Percentiles rank a stretch among this genome's conserved stretches.
phyloP scores from a whole-genome alignment of 2,113 vertebrate genomes.

The Gobius niger region DNA sequence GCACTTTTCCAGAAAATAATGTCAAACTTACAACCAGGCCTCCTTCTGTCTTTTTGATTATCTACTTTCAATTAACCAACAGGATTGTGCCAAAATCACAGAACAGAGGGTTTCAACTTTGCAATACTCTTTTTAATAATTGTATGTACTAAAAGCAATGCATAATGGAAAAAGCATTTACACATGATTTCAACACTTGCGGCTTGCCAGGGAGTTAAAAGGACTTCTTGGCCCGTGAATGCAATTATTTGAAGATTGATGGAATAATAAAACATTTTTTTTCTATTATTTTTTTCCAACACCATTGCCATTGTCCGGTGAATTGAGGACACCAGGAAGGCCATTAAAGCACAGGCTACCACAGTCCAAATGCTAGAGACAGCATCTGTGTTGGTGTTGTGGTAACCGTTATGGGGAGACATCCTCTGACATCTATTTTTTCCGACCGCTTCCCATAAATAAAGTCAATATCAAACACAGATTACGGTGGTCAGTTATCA shows the following conservation, averaged over 20 bases:
- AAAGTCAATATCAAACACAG: constrained; percentile 45
- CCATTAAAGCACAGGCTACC: constrained; percentile 31
- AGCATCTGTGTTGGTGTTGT: constrained; percentile 65
- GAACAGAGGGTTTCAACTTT: constrained; percentile 58
- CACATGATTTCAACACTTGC: constrained; percentile 13
- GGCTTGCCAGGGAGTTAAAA: constrained; percentile 65
- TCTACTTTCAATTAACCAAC: constrained; percentile 62
- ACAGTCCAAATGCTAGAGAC: constrained; percentile 28
- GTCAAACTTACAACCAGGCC: constrained; percentile 12
- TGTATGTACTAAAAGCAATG: constrained; percentile 78
- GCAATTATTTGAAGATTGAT: constrained; percentile 68
- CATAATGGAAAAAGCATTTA: constrained; percentile 70
- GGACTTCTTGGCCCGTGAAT: constrained; percentile 61
- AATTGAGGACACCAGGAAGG: constrained; percentile 41
- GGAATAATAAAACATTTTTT: constrained; percentile 60
- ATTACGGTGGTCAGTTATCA: constrained; percentile 37
- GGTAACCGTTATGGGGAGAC: constrained; percentile 50
- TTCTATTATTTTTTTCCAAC: constrained; percentile 64
- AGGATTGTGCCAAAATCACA: constrained; percentile 51
- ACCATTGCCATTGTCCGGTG: constrained; percentile 63
- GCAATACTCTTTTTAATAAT: constrained; percentile 72
- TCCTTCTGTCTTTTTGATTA: constrained; percentile 45
- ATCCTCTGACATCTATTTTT: constrained; percentile 40
- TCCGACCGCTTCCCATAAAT: constrained; percentile 47
- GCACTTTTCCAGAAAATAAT: constrained; percentile 3